Percentiles rank a stretch among this genome's conserved stretches.
phyloP scores from a whole-genome alignment of 2,113 vertebrate species.

The Garra rufa region DNA sequence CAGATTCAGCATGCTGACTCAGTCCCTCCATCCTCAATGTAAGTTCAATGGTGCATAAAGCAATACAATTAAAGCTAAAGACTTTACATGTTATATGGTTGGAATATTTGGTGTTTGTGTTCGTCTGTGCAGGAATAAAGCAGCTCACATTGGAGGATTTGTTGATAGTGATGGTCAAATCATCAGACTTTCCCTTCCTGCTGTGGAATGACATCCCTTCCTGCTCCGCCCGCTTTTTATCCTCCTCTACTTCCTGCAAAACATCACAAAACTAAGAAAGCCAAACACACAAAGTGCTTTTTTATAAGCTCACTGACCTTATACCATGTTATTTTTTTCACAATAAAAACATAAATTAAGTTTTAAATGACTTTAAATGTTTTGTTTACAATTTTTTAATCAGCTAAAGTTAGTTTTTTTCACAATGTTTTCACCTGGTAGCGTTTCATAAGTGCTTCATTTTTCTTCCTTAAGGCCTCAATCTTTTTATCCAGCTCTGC shows the following conservation, averaged over 20 bases:
- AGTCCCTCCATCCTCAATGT: no score
- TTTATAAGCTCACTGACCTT: no score
- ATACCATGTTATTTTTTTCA: not conserved
- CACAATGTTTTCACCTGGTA: slow-evolving; percentile 83
- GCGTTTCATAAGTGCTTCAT: slow-evolving; percentile 89
- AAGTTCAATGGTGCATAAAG: no score
- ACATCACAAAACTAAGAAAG: slow-evolving; percentile 26
- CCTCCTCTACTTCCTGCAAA: slow-evolving; percentile 94
- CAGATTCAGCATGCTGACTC: no score
- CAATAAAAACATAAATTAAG: no score
- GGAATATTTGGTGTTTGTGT: no score
- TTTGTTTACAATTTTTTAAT: not conserved
- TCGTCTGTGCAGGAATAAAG: not conserved
- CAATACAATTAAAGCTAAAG: no score
- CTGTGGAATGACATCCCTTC: slow-evolving; percentile 86
- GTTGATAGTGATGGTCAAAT: slow-evolving; percentile 94
- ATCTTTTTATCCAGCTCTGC: slow-evolving; percentile 93
- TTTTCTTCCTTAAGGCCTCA: slow-evolving; percentile 91
- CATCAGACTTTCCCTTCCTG: slow-evolving; percentile 82
- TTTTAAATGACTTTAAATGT: not conserved
- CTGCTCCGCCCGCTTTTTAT: slow-evolving; percentile 89
- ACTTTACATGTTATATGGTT: no score
- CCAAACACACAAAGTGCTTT: not conserved
- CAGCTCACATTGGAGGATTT: slow-evolving; percentile 87
- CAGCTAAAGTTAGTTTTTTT: not conserved